Evolutionary conservation across 2,113 vertebrate species (phyloP), one percentile per base, ranked within the genome.

Genomic region (Psilopsiagon aurifrons): DNA sequence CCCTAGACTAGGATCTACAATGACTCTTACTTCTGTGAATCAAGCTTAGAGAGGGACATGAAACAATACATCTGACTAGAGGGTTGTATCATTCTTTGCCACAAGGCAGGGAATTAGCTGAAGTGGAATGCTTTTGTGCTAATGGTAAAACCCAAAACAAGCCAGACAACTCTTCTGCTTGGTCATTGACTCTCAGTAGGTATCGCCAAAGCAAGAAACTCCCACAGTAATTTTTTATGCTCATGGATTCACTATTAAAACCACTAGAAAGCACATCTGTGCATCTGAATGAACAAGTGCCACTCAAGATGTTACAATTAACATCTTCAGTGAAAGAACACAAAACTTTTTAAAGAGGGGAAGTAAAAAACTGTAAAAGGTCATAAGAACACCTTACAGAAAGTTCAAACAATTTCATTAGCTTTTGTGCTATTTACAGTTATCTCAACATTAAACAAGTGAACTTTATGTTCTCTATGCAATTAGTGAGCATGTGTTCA

Each of bases 61-160:
- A 94, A 92, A 62, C 47, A 94, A 88, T 44, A 43, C 15, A 83
- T 44, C 63, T 77, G 59, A 94, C 25, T 67, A 88, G 75, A 6
- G 46, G 28, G 59, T 88, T 93, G 13, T 62, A 85, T 63, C 29
- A 51, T 39, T 63, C 69, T 88, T 95, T 76, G 67, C 60, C 75
- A 88, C 9, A 52, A 64, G 75, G 63, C 54, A 94, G 46, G 52
- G 54, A 83, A 94, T 43, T 80, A 73, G 63, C 55, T 57, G 16
- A 94, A 91, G 29, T 31, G 46, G 68, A 95, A 90, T 74, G 83
- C 59, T 91, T 94, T 55, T 73, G 85, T 83, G 52, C 51, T 77
- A 63, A 57, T 6, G 17, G 33, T 47, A 92, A 80, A 88, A 85
- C 75, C 76, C 70, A 85, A 47, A 95, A 37, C 47, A 92, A 90